phyloP scores from a whole-genome alignment of 2,797 vertebrate species.

The Percopsis omiscomaycus region DNA sequence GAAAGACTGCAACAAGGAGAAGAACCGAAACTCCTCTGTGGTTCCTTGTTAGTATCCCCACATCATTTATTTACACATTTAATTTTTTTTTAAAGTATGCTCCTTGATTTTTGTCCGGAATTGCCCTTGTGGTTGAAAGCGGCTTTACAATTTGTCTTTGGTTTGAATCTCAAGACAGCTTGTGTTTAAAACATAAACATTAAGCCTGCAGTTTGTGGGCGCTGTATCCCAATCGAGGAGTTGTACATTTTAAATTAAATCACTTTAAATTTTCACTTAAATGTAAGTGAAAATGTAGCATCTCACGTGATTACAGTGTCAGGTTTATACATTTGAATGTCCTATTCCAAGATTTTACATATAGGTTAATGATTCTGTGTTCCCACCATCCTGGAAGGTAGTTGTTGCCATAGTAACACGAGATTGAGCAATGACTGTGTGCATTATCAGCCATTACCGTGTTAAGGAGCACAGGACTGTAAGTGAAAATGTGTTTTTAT shows the following conservation, averaged over 20 bases:
- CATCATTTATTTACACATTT: conserved; percentile 11
- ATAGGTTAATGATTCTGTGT: conserved; percentile 63
- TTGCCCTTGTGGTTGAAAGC: no score
- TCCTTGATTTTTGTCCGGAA: no score
- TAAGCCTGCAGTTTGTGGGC: no score
- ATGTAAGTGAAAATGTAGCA: no score
- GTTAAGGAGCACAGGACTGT: conserved; percentile 44
- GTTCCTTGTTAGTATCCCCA: conserved; percentile 89
- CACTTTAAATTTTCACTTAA: no score
- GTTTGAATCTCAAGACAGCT: no score
- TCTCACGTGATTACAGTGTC: no score
- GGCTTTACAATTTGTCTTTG: no score
- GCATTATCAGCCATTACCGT: conserved; percentile 59
- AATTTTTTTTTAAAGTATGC: background rate
- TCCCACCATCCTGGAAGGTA: conserved; percentile 35
- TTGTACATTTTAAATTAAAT: no score
- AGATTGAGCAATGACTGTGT: conserved; percentile 60
- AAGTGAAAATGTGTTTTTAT: conserved; percentile 48
- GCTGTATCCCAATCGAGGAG: no score
- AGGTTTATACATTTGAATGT: conserved; percentile 15
- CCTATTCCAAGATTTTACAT: conserved; percentile 59
- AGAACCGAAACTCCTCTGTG: conserved; percentile 98
- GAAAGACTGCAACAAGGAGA: conserved; percentile 99
- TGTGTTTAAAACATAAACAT: no score
- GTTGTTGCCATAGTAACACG: conserved; percentile 72